These are phyloP conservation scores for Conger conger DNA, from an alignment of 2,113 vertebrate species.

Conservation along the genomic window DNA sequence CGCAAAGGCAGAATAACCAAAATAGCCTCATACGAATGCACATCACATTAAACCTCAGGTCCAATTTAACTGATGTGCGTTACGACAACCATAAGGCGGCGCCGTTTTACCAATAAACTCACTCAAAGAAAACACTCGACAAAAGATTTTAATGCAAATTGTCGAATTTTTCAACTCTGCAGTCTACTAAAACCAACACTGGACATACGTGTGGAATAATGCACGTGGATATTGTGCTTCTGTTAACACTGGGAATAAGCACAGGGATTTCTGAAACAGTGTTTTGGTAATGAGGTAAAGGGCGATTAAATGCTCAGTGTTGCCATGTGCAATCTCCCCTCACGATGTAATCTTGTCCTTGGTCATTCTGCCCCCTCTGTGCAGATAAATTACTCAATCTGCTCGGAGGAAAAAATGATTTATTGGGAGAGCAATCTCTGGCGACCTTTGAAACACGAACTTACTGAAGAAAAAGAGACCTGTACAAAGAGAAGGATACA, in stretches of 20 bases:
- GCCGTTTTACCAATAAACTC: not conserved
- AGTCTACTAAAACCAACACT: not conserved
- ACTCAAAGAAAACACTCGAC: not conserved
- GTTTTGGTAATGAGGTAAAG: not conserved
- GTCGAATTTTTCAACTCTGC: too few relatives aligned
- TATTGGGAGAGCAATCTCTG: not conserved
- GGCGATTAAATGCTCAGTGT: not conserved
- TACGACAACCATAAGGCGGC: not conserved
- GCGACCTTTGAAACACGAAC: conserved; percentile 22
- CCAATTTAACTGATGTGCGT: not conserved
- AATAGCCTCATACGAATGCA: not conserved
- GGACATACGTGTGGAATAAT: not conserved
- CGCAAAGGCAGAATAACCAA: not conserved
- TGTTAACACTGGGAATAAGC: not conserved
- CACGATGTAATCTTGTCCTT: not conserved
- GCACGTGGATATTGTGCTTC: not conserved
- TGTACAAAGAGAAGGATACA: not conserved
- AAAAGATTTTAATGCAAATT: too few relatives aligned
- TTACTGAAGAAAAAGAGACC: not conserved
- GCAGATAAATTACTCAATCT: not conserved
- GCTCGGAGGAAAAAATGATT: not conserved
- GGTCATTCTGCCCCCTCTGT: not conserved
- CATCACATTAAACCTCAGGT: not conserved
- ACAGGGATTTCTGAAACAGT: not conserved
- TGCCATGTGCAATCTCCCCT: not conserved